Evolutionary conservation across 1,140 invertebrate species (phyloP), one percentile per base, ranked within the genome.

Genomic region (Paracyclopina nana): DNA sequence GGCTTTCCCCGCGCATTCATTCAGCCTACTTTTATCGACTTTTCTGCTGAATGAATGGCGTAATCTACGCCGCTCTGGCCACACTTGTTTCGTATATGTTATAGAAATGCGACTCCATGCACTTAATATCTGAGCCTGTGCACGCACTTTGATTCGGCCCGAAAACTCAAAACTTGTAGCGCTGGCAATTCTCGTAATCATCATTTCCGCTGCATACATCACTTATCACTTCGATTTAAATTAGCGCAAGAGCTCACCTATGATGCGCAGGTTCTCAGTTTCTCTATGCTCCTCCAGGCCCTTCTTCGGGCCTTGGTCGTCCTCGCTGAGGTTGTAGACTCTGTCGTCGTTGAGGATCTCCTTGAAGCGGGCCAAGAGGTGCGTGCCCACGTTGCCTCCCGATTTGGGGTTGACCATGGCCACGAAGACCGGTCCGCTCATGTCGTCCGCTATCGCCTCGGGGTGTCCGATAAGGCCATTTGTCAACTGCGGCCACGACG

Each of bases 241-340:
- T n/a, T n/a, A n/a, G n/a, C n/a, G n/a, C n/a, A n/a, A 48, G 16
- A 3, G 22, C 45, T 27, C 25, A 48, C 45, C 45, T 25, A 48
- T 48, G 25, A 48, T 48, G 11, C 45, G 45, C 11, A 48, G 45
- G n/a, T 48, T 48, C 4, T 48, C 24, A 5, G 45, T 48, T 16
- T 48, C 3, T 48, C 20, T 3, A 26, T 48, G 45, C 4, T 48
- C 45, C 45, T 40, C n/a, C 14, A 48, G 45, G 18, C 25, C 45
- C 27, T 14, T 3, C 16, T 28, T 4, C 11, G 45, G 45, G 4
- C 45, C 45, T n/a, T n/a, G n/a, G 12, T 28, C 45, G 16, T 40
- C 45, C 24, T 24, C 45, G 18, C 14, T 28, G 14, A 48, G 16
- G n/a, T 48, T 48, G 18, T 48, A 48, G 45, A 48, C 44, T 16